Conservation (phyloP, 2,113 vertebrate species). For the Bothrops jararaca region DNA sequence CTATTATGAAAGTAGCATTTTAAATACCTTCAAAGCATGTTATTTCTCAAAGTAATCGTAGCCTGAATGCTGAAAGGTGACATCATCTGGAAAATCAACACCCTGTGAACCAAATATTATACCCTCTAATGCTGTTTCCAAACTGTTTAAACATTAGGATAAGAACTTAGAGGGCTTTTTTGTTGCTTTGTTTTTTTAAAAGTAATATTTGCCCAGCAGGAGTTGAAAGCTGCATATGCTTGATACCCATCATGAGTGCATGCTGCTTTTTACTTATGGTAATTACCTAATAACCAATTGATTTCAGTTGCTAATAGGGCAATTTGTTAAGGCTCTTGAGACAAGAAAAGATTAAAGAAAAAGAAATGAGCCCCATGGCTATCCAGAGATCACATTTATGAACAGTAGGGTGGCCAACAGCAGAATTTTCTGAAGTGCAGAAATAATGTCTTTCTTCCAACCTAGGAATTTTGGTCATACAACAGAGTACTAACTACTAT, state of each 20-base stretch:
- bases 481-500: background rate
- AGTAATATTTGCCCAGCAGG: slow-evolving; percentile 14
- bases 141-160: slow-evolving; percentile 9
- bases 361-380: background rate
- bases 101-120: background rate
- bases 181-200: background rate
- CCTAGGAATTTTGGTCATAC: slow-evolving; percentile 10
- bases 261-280: slow-evolving; percentile 16
- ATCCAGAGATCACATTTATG: slow-evolving; percentile 28
- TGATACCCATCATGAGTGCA: slow-evolving; percentile 18
- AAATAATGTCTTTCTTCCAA: slow-evolving; percentile 21
- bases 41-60: background rate
- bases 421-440: slow-evolving; percentile 28
- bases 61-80: slow-evolving; percentile 8
- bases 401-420: background rate
- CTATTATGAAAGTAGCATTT: background rate
- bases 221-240: slow-evolving; percentile 21
- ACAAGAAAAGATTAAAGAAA: slow-evolving; percentile 26
- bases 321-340: slow-evolving; percentile 30
- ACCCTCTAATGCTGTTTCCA: background rate
- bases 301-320: slow-evolving; percentile 28
- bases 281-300: slow-evolving; percentile 24
- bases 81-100: slow-evolving; percentile 21
- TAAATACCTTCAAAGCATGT: background rate
- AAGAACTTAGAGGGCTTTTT: slow-evolving; percentile 6